These are phyloP conservation scores for Agapornis roseicollis DNA, from an alignment of 2,113 vertebrate species.

Conservation along the genomic window DNA sequence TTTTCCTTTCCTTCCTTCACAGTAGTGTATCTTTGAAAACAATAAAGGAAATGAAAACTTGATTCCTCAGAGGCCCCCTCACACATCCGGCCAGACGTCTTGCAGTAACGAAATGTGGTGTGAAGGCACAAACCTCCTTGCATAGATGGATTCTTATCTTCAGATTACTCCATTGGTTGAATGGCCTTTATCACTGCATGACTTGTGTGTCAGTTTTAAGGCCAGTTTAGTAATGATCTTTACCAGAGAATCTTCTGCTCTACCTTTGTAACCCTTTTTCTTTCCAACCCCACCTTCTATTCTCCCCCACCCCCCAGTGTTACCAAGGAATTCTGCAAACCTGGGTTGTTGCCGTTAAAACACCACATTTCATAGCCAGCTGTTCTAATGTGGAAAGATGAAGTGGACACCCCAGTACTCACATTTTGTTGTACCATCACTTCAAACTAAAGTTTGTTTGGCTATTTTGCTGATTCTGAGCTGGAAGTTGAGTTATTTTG, in stretches of 20 bases:
- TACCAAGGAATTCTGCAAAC: not conserved
- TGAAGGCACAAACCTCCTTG: not conserved
- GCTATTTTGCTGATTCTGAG: not conserved
- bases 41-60: not conserved
- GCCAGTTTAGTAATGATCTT: not conserved
- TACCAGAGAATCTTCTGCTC: not conserved
- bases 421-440: not conserved
- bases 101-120: not conserved
- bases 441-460: not conserved
- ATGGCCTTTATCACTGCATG: not conserved
- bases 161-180: not conserved
- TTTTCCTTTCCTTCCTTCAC: not conserved
- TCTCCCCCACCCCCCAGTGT: rapidly evolving
- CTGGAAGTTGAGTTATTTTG: not conserved
- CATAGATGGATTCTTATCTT: not conserved
- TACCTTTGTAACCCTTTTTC: not conserved
- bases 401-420: not conserved
- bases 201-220: not conserved
- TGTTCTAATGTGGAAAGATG: rapidly evolving
- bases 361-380: not conserved
- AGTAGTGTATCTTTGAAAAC: not conserved
- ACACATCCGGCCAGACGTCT: not conserved
- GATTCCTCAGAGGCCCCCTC: not conserved
- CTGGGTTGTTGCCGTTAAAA: not conserved
- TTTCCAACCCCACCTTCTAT: not conserved